phyloP scores from a whole-genome alignment of 2,113 vertebrate species.

The Emydura subglobosa region DNA sequence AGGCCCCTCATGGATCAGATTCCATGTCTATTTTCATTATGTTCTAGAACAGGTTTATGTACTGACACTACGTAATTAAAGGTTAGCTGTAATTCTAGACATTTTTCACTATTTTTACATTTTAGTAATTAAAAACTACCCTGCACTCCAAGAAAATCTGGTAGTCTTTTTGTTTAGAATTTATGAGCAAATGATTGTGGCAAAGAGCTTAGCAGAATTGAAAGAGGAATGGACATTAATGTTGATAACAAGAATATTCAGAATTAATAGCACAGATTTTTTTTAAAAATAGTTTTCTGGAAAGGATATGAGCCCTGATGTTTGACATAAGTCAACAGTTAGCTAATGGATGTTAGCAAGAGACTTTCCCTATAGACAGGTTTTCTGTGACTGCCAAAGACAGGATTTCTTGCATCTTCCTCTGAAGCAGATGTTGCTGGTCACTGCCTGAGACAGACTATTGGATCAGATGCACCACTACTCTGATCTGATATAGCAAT shows the following conservation, averaged over 20 bases:
- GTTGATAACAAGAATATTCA: neutral
- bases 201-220: neutral
- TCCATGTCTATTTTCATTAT: conserved; percentile 12
- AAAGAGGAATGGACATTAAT: neutral
- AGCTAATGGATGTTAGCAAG: neutral
- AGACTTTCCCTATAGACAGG: neutral
- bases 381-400: neutral
- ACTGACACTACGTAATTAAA: conserved; percentile 24
- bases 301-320: neutral
- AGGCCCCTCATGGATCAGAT: conserved; percentile 13
- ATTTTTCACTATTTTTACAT: neutral
- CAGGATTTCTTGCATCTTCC: neutral
- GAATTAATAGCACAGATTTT: neutral
- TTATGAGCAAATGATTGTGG: neutral
- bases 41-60: neutral
- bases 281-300: neutral
- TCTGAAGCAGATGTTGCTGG: fast-evolving
- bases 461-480: neutral
- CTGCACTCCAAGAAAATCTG: neutral
- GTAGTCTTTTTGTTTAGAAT: neutral
- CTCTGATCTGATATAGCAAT: fast-evolving
- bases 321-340: neutral
- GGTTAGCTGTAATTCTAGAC: conserved; percentile 28
- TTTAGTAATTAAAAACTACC: neutral
- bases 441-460: neutral